These are phyloP conservation scores for Incurvaria masculella DNA, from an alignment of 2,888 invertebrate species.

Conservation along the genomic window DNA sequence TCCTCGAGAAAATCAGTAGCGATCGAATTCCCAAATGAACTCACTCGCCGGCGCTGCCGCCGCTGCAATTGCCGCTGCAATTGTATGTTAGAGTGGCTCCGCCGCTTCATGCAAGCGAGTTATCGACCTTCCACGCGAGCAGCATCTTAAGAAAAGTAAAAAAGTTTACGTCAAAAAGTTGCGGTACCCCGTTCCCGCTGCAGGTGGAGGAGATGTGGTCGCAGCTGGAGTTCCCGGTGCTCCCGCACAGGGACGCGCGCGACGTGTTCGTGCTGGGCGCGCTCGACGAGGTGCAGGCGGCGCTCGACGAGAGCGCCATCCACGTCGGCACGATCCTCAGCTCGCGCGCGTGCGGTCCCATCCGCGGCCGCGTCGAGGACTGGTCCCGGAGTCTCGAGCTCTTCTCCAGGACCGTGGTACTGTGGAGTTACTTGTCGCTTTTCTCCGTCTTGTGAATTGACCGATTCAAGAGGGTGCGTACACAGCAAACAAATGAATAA, in stretches of 20 bases:
- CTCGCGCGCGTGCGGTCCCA: constrained; percentile 82
- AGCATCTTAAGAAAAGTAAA: too few species aligned
- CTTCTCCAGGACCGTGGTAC: constrained; percentile 79
- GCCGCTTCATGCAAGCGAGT: too few species aligned
- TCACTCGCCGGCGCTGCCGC: too few species aligned
- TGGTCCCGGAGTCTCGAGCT: constrained; percentile 75
- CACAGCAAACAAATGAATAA: neutral
- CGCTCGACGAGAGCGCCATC: constrained; percentile 83
- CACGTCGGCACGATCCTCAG: constrained; percentile 84
- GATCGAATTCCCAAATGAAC: too few species aligned
- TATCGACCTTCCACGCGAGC: too few species aligned
- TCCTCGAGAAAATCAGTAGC: too few species aligned
- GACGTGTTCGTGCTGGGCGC: constrained; percentile 83
- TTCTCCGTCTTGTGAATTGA: neutral
- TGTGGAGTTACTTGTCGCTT: constrained; percentile 10
- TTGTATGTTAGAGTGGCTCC: too few species aligned
- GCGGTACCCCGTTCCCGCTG: too few species aligned
- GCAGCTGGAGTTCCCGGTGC: constrained; percentile 69
- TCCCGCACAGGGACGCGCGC: constrained; percentile 76
- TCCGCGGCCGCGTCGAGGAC: constrained; percentile 76
- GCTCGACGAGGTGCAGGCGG: constrained; percentile 78
- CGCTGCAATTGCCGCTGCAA: too few species aligned
- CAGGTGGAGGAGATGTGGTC: constrained; percentile 85
- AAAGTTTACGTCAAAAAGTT: too few species aligned
- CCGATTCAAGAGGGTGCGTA: neutral